These are phyloP conservation scores for Notechis scutatus DNA, from an alignment of 2,113 vertebrate genomes.

Conservation along the genomic window DNA sequence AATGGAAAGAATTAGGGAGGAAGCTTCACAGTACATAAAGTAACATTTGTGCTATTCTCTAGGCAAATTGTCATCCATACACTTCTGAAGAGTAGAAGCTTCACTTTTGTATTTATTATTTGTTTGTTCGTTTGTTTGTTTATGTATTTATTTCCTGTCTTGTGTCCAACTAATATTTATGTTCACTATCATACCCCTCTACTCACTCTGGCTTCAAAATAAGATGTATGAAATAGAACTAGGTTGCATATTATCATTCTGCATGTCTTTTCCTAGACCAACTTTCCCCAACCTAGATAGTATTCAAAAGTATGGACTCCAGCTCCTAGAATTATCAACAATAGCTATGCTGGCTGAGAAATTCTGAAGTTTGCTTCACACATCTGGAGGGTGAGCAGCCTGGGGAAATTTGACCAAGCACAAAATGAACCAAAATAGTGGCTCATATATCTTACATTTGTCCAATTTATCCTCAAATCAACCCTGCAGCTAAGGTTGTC, in stretches of 20 bases:
- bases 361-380: not conserved
- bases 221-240: not conserved
- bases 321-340: not conserved
- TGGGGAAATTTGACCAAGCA: not conserved
- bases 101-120: not conserved
- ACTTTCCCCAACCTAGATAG: not conserved
- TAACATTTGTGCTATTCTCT: not conserved
- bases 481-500: not conserved
- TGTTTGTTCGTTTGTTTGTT: not conserved
- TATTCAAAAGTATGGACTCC: not conserved
- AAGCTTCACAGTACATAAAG: not conserved
- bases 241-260: not conserved
- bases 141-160: not conserved
- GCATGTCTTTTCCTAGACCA: not conserved
- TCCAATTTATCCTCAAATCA: not conserved
- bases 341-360: not conserved
- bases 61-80: not conserved
- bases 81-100: not conserved
- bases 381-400: not conserved
- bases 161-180: not conserved
- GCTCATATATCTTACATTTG: not conserved
- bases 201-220: not conserved
- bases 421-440: not conserved
- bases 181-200: not conserved
- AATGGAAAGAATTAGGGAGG: not conserved